phyloP scores from a whole-genome alignment of 1,140 invertebrate genomes.

The Vanessa atalanta region DNA sequence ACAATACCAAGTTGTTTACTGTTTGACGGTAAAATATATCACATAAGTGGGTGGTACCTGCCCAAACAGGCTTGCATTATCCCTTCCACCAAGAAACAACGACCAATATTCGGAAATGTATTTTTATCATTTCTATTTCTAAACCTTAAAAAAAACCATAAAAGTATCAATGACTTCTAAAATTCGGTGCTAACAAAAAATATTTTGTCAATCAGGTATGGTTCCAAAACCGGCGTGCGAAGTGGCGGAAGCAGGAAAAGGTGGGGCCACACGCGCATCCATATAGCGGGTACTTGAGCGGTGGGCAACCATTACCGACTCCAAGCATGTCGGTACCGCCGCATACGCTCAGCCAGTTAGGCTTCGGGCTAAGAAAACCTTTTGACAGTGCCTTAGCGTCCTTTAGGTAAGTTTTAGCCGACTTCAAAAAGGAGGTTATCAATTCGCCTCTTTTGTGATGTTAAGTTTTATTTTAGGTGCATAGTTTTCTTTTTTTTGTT shows the following conservation, averaged over 20 bases:
- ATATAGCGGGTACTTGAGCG: slow-evolving; percentile 90
- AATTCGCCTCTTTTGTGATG: too few species aligned
- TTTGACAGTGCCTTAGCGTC: slow-evolving; percentile 86
- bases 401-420: slow-evolving; percentile 75
- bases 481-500: too few species aligned
- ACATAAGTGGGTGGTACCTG: too few species aligned
- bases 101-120: too few species aligned
- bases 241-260: slow-evolving; percentile 96
- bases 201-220: slow-evolving; percentile 86
- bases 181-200: neutral
- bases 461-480: too few species aligned
- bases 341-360: slow-evolving; percentile 88
- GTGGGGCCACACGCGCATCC: slow-evolving; percentile 95
- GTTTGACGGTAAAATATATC: too few species aligned
- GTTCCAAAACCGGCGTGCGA: slow-evolving; percentile 96
- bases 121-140: too few species aligned
- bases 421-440: neutral
- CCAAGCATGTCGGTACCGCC: slow-evolving; percentile 83
- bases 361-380: slow-evolving; percentile 88
- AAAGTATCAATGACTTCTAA: neutral
- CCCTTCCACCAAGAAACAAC: too few species aligned
- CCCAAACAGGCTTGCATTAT: too few species aligned
- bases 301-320: slow-evolving; percentile 82
- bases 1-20: too few species aligned
- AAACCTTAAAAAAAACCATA: neutral